These are phyloP conservation scores for Agriopis marginaria DNA, from an alignment of 2,888 invertebrate species.

Conservation along the genomic window DNA sequence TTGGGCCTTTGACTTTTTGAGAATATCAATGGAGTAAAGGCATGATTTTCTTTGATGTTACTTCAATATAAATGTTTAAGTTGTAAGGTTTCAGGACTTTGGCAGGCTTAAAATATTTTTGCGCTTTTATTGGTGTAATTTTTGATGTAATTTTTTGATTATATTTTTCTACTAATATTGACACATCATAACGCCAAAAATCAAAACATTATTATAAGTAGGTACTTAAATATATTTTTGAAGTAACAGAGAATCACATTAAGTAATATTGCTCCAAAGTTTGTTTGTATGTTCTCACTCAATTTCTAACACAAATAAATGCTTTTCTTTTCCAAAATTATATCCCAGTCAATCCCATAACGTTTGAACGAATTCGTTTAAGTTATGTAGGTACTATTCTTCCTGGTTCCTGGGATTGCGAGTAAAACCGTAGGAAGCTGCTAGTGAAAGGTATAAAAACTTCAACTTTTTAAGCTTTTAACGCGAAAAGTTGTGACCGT, in stretches of 20 bases:
- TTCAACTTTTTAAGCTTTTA: conserved; percentile 15
- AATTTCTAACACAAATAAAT: too few species aligned
- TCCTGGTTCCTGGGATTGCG: background rate
- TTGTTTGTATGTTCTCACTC: too few species aligned
- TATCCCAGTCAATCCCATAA: too few species aligned
- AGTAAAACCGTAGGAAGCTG: background rate
- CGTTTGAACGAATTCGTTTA: too few species aligned
- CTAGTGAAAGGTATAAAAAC: conserved; percentile 3
- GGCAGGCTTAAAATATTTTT: background rate
- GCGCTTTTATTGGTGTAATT: background rate
- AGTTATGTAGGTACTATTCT: too few species aligned
- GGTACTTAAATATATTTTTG: too few species aligned
- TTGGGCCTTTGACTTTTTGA: conserved; percentile 50
- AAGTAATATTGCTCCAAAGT: too few species aligned
- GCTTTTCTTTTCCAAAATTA: too few species aligned
- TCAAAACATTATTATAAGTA: too few species aligned
- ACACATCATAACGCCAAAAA: too few species aligned
- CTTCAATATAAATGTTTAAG: conserved; percentile 50
- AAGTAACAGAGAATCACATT: too few species aligned
- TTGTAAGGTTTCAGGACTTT: conserved; percentile 29
- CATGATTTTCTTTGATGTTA: conserved; percentile 50
- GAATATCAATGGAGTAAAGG: conserved; percentile 53
- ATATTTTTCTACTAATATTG: background rate
- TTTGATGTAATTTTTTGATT: too few species aligned
- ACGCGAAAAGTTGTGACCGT: conserved; percentile 10